Evolutionary conservation across 2,888 invertebrate genomes (phyloP).

Genomic region (Trichacis sp.): DNA sequence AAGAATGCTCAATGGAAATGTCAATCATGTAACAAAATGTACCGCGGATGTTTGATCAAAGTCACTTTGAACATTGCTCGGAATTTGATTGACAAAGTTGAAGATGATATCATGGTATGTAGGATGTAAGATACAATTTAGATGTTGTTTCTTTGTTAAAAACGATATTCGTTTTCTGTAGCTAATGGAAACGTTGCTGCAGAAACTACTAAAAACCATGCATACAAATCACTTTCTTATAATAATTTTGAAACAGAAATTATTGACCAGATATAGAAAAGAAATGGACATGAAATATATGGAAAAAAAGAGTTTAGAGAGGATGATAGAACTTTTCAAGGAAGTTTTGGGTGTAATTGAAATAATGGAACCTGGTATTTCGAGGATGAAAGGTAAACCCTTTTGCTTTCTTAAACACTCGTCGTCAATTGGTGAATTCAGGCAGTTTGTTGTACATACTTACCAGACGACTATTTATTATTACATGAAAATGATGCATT

Average conservation of each 20-base stretch:
- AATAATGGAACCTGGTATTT: constrained; percentile 79
- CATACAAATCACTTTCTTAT: constrained; percentile 78
- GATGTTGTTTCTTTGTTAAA: too few species aligned
- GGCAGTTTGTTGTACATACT: too few species aligned
- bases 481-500: too few species aligned
- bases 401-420: too few species aligned
- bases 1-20: constrained; percentile 72
- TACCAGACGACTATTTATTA: too few species aligned
- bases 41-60: constrained; percentile 67
- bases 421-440: too few species aligned
- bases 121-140: too few species aligned
- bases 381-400: constrained; percentile 75
- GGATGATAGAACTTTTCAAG: constrained; percentile 77
- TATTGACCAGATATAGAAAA: constrained; percentile 71
- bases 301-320: constrained; percentile 71
- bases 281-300: constrained; percentile 57
- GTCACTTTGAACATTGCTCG: constrained; percentile 68
- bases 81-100: constrained; percentile 66
- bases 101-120: constrained; percentile 52
- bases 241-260: constrained; percentile 78
- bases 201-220: constrained; percentile 72
- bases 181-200: constrained; percentile 65
- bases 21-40: constrained; percentile 69
- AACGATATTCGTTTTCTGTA: too few species aligned
- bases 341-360: constrained; percentile 77